Base-by-base conservation (phyloP, 1,140 invertebrate species). In the Fopius arisanus region DNA sequence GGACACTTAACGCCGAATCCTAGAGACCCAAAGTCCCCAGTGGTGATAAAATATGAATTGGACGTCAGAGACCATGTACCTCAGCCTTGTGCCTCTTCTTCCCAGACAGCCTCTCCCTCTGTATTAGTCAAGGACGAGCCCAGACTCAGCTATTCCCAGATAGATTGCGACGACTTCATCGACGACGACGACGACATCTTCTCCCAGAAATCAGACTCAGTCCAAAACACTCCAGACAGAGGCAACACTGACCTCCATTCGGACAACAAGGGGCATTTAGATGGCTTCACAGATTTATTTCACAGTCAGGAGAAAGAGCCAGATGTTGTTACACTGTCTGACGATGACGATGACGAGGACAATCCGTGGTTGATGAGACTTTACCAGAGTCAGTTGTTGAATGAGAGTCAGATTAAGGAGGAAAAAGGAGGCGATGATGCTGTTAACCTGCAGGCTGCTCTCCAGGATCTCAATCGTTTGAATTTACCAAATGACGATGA, bases 321-420 rank as follows among this genome's bases (percentile, higher is more conserved):
- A 3, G 59, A 63, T 4, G 21, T 72, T 6, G 67, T 72, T 21
- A 48, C 21, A 48, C 12, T 72, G 16, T 67, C 63, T 31, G 70
- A 72, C 48, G 70, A 72, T 12, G 70, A 72, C 16, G 70, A 71
- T 43, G 70, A 65, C 14, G 51, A 70, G 23, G 51, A 19, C 33
- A 26, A 40, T 10, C 19, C 54, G 12, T 65, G 59, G 70, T 23
- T 40, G 31, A 19, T 21, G 28, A 29, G 69, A 40, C 12, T 59
- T 10, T 62, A 65, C 14, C 26, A 33, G 29, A 65, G 28, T 31
- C 62, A 65, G 28, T 33, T 65, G 1, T 29, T 65, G 12, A 65
- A 65, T 31, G 62, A 65, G 14, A 65, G 62, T 65, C 62, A 65
- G 19, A 33, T 65, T 12, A 65, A 65, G 29, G 6, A 65, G 7